Base-by-base conservation (phyloP, 2,113 vertebrate genomes). In the Notiomystis cincta region DNA sequence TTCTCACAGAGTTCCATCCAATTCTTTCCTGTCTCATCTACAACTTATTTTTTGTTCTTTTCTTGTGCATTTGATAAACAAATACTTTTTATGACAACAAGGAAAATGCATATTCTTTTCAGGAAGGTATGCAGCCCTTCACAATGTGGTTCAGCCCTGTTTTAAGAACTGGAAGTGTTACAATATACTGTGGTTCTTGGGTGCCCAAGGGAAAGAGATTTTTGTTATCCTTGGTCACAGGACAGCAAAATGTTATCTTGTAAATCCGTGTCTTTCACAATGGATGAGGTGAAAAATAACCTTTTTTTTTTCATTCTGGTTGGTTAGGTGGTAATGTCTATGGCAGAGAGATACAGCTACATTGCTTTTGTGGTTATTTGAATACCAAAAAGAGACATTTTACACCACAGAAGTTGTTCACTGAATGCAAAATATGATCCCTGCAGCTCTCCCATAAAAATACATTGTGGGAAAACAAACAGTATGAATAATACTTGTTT, bases 131-230 rank as follows among this genome's bases (percentile, higher is more conserved):
- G 60, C 64, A 81, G 64, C 44, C 37, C 64, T 82, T 58, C 51
- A 33, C 67, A 19, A 3, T 81, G 90, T 40, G 90, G 67, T 92
- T 96, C 64, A 38, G 65, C 6, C 0, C 67, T 76, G 44, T 62
- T 62, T 90, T 81, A 67, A 82, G 60, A 89, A 51, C 65, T 95
- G 90, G 90, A 93, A 86, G 31, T 54, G 37, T 77, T 93, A 93
- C 82, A 94, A 53, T 86, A 33, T 58, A 23, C 64, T 92, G 96
- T 89, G 90, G 95, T 93, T 95, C 95, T 75, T 2, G 1, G 79
- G 83, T 89, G 82, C 92, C 92, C 93, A 92, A 71, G 93, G 92
- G 92, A 96, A 88, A 87, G 44, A 89, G 60, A 67, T 85, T 97
- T 94, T 94, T 95, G 60, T 95, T 94, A 92, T 96, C 2, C 0